phyloP scores from a whole-genome alignment of 2,888 invertebrate species.

The Trisateles emortualis region DNA sequence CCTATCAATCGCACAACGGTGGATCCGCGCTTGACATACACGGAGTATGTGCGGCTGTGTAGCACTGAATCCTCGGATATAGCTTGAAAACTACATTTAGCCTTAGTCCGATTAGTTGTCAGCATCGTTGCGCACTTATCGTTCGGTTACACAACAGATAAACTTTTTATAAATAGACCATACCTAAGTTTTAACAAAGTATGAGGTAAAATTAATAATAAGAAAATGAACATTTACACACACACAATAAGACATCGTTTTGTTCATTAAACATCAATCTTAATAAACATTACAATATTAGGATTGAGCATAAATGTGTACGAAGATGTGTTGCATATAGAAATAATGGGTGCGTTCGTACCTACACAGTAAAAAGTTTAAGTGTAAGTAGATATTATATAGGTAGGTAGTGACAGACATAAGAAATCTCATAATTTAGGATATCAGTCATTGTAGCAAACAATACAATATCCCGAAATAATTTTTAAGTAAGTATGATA shows the following conservation, averaged over 20 bases:
- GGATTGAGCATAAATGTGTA: conserved; percentile 64
- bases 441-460: conserved; percentile 72
- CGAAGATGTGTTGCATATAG: conserved; percentile 57
- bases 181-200: conserved; percentile 18
- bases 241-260: conserved; percentile 35
- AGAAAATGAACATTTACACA: conserved; percentile 28
- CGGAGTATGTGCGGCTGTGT: too few species aligned
- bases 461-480: conserved; percentile 73
- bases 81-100: too few species aligned
- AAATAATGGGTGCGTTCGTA: conserved; percentile 68
- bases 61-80: too few species aligned
- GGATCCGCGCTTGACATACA: too few species aligned
- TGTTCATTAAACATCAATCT: conserved; percentile 39
- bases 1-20: too few species aligned
- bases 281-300: conserved; percentile 50
- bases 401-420: conserved; percentile 63
- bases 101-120: too few species aligned
- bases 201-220: conserved; percentile 24
- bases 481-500: conserved; percentile 74
- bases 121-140: neutral
- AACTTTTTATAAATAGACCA: conserved; percentile 40
- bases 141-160: neutral
- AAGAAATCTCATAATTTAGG: conserved; percentile 61
- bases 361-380: conserved; percentile 64
- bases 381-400: conserved; percentile 58